phyloP scores from a whole-genome alignment of 2,888 invertebrate species.

The Rhingia rostrata region DNA sequence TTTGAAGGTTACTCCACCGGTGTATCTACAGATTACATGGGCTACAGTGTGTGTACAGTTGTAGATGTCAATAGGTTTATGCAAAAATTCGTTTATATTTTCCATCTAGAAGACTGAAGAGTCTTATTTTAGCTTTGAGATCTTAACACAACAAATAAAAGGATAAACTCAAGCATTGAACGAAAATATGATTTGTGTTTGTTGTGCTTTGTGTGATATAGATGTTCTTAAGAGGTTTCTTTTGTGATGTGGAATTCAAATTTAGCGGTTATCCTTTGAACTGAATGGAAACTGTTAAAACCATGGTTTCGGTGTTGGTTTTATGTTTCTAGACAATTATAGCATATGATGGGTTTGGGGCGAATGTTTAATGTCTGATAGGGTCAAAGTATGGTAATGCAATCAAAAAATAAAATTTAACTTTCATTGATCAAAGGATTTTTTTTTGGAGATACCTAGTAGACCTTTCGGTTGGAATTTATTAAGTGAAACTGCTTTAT shows the following conservation, averaged over 20 bases:
- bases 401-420: too few relatives aligned
- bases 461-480: too few relatives aligned
- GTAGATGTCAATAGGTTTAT: conserved; percentile 30
- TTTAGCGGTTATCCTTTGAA: conserved; percentile 8
- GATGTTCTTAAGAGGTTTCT: conserved; percentile 19
- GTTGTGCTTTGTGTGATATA: conserved; percentile 22
- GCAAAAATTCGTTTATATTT: conserved; percentile 19
- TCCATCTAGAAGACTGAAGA: too few relatives aligned
- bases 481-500: too few relatives aligned
- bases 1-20: conserved; percentile 13
- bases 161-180: conserved; percentile 9
- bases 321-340: too few relatives aligned
- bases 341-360: too few relatives aligned
- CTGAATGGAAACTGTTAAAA: not conserved
- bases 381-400: too few relatives aligned
- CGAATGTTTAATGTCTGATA: too few relatives aligned
- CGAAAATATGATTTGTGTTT: conserved; percentile 16
- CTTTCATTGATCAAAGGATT: too few relatives aligned
- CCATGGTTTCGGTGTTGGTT: too few relatives aligned
- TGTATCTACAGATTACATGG: conserved; percentile 31
- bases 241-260: conserved; percentile 6
- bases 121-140: too few relatives aligned
- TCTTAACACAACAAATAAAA: not conserved
- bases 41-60: conserved; percentile 3
- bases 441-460: too few relatives aligned